Evolutionary conservation across 2,888 invertebrate genomes (phyloP), one percentile per base, ranked within the genome.

Genomic region (Tipula confusa): DNA sequence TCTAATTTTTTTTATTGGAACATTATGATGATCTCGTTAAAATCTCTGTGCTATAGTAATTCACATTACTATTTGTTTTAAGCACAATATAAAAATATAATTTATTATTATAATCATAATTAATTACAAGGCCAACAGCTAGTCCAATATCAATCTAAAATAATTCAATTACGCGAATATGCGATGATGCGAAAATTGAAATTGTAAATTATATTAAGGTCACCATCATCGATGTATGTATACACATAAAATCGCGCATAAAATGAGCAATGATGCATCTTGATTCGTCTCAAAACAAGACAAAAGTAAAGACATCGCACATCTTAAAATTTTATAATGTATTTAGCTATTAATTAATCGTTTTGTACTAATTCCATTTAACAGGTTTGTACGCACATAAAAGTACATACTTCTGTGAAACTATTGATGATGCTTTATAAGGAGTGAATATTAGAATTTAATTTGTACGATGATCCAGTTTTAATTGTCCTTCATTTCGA

Each of bases 81-180:
- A 13, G 6, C 3, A n/a, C n/a, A 43, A 24, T 43, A 43, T 43
- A 43, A 64, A 64, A n/a, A n/a, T n/a, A 64, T 24, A 24, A 64
- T 64, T 64, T 64, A 11, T 64, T 64, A 24, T 64, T 64, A 64
- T 24, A 64, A 64, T 24, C 64, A 24, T 64, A 64, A 24, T 64
- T 64, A 64, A 64, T 64, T 24, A 11, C 64, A 64, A 64, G 64
- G 64, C 64, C 64, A 64, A 64, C 64, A 24, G 11, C 64, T 64
- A 64, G 64, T 64, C 64, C 64, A 64, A 64, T 64, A 64, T 64
- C 64, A 24, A 64, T 64, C 64, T 64, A 24, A 64, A 64, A 64
- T 24, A 64, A 24, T 11, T 64, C 64, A 64, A 64, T 64, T 64
- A 9, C 64, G 64, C 64, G 64, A 64, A 24, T 64, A 9, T 24